Evolutionary conservation across 2,113 vertebrate genomes (phyloP).

Genomic region (Campylorhamphus procurvoides): DNA sequence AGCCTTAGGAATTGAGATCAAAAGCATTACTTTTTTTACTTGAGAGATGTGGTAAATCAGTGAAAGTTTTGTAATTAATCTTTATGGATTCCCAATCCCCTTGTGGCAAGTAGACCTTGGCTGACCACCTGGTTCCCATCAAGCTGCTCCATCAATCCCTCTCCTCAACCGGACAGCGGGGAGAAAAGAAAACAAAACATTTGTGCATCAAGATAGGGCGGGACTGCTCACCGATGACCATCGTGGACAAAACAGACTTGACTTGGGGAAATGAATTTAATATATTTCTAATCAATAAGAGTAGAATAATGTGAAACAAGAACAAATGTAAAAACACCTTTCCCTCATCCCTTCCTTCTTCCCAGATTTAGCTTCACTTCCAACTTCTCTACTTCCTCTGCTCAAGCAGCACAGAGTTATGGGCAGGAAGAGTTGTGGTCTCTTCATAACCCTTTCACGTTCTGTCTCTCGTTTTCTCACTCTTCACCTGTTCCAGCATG

Average conservation of each 20-base stretch:
- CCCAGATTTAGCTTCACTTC: background rate
- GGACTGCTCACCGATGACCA: background rate
- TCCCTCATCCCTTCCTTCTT: background rate
- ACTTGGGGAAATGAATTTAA: background rate
- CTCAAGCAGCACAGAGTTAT: too few species aligned
- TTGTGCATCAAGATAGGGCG: background rate
- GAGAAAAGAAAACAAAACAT: background rate
- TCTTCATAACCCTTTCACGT: background rate
- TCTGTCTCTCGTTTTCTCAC: background rate
- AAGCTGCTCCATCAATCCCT: background rate
- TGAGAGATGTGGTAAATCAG: background rate
- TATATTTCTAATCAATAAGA: background rate
- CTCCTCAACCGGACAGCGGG: background rate
- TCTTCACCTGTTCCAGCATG: background rate
- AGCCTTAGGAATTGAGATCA: background rate
- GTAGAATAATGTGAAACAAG: background rate
- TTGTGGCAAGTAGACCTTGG: background rate
- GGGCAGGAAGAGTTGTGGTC: accelerated
- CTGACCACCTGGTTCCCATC: background rate
- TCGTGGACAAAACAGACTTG: background rate
- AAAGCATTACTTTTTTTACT: background rate
- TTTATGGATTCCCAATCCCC: background rate
- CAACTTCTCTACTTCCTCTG: background rate
- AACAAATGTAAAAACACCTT: background rate
- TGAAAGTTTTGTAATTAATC: background rate